These are phyloP conservation scores for Argynnis bischoffii DNA, from an alignment of 2,888 invertebrate genomes.

Conservation along the genomic window DNA sequence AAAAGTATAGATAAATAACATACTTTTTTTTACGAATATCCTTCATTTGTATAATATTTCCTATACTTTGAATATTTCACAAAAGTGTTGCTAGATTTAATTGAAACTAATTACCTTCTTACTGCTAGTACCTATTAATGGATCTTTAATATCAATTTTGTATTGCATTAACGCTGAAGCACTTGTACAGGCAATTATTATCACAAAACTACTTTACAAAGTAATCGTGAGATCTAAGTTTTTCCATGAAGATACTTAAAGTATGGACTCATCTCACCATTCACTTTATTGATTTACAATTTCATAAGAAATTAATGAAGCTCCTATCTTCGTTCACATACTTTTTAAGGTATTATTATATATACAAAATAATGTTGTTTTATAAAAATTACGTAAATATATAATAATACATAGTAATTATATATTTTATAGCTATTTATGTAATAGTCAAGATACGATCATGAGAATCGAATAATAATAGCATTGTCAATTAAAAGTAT, in stretches of 20 bases:
- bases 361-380: too few species aligned
- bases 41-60: too few species aligned
- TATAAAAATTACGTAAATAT: too few species aligned
- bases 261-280: constrained; percentile 4
- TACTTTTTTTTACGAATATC: too few species aligned
- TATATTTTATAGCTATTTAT: too few species aligned
- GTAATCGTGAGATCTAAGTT: constrained; percentile 8
- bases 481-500: too few species aligned
- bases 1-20: too few species aligned
- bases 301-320: neutral
- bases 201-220: constrained; percentile 6
- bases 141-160: constrained; percentile 17
- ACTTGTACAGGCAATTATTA: constrained; percentile 12
- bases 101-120: constrained; percentile 13
- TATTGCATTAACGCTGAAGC: constrained; percentile 20
- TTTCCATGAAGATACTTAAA: neutral
- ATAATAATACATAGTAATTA: too few species aligned
- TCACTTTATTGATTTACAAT: constrained; percentile 7
- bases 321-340: neutral
- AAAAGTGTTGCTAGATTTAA: neutral
- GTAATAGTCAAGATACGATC: too few species aligned
- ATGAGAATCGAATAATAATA: too few species aligned
- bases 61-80: too few species aligned
- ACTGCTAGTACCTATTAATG: constrained; percentile 4
- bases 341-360: too few species aligned